Evolutionary conservation across 1,140 invertebrate genomes (phyloP).

Genomic region (Gonioctena quinquepunctata): DNA sequence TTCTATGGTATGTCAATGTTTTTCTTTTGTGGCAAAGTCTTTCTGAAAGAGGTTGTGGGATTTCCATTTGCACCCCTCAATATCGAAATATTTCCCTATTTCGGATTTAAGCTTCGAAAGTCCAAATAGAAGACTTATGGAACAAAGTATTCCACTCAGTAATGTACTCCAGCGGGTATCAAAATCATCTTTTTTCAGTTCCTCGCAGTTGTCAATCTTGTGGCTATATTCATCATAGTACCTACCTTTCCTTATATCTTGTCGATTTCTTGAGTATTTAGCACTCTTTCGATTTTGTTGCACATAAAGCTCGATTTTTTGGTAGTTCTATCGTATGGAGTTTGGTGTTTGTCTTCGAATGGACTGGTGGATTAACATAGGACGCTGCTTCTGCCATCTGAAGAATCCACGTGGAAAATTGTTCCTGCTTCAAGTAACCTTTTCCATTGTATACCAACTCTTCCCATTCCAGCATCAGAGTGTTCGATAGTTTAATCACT

Average conservation of each 20-base stretch:
- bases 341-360: not conserved
- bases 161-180: not conserved
- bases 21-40: too few species aligned
- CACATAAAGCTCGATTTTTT: not conserved
- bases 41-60: too few species aligned
- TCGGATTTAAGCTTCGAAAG: not conserved
- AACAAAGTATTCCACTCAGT: not conserved
- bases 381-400: too few species aligned
- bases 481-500: too few species aligned
- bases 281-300: not conserved
- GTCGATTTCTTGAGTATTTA: not conserved
- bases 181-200: too few species aligned
- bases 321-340: not conserved
- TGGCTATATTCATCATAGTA: not conserved
- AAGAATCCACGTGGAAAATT: not conserved
- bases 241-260: too few species aligned
- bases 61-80: too few species aligned
- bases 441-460: too few species aligned
- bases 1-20: too few species aligned
- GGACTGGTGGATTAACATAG: too few species aligned
- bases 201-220: not conserved
- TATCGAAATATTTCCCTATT: not conserved
- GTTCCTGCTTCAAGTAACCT: not conserved
- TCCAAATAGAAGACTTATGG: not conserved
- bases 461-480: too few species aligned